Evolutionary conservation across 2,113 vertebrate species (phyloP).

Genomic region (Pardalotus punctatus): DNA sequence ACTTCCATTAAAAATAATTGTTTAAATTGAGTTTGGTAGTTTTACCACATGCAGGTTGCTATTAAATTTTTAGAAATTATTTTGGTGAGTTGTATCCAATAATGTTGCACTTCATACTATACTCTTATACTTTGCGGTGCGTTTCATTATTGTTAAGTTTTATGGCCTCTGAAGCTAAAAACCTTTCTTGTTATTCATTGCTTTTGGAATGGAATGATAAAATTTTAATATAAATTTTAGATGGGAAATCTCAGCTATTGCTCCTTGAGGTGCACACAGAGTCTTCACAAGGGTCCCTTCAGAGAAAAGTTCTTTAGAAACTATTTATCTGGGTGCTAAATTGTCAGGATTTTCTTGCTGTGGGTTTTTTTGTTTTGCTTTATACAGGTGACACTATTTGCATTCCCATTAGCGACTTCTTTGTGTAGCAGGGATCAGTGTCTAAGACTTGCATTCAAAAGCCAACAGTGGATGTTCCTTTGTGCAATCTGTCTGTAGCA

Average conservation of each 20-base stretch:
- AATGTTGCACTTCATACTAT: background rate
- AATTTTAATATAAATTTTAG: background rate
- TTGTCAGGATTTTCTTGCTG: background rate
- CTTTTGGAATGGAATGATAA: constrained; percentile 7
- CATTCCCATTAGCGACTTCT: constrained; percentile 10
- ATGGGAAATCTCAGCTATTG: background rate
- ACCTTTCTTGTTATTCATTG: background rate
- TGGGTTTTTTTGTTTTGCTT: background rate
- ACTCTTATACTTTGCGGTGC: background rate
- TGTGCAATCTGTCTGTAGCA: constrained; percentile 49
- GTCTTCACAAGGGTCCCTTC: background rate
- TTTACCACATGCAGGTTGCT: background rate
- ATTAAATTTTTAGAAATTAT: background rate
- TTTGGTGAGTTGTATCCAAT: background rate
- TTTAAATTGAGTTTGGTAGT: background rate
- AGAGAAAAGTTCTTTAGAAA: background rate
- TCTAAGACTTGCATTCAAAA: constrained; percentile 19
- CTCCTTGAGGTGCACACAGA: background rate
- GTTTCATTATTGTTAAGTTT: background rate
- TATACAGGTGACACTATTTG: constrained; percentile 28
- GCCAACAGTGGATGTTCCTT: constrained; percentile 36
- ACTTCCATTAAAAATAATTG: background rate
- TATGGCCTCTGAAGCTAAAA: background rate
- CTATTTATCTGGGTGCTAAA: background rate
- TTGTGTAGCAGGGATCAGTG: background rate